Percentiles rank a stretch among this genome's conserved stretches.
These are phyloP conservation scores for Drosophila auraria DNA, from an alignment of 1,140 invertebrate genomes.

Conservation along the genomic window DNA sequence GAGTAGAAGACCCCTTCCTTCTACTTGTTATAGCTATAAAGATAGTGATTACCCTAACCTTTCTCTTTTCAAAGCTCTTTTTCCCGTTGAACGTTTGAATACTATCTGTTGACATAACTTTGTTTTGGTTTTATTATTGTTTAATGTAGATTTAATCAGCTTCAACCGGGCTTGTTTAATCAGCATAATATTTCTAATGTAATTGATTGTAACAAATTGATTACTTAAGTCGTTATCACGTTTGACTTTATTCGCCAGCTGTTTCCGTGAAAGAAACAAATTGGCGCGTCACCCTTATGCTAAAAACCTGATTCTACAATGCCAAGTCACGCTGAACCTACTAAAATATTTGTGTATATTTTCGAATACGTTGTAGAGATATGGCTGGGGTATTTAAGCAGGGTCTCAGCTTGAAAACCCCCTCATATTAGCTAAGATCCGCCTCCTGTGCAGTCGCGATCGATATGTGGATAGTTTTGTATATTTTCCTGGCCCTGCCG, in stretches of 20 bases:
- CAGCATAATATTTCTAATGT: background rate
- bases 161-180: background rate
- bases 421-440: constrained; percentile 18
- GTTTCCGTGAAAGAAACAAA: background rate
- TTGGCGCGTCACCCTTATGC: background rate
- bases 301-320: background rate
- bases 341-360: constrained; percentile 12
- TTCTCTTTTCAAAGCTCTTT: background rate
- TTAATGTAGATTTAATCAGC: background rate
- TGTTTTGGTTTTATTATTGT: background rate
- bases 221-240: no score
- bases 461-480: constrained; percentile 64
- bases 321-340: constrained; percentile 34
- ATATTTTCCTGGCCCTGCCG: constrained; percentile 56
- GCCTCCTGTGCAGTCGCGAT: constrained; percentile 2
- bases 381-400: constrained; percentile 52
- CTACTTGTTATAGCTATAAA: background rate
- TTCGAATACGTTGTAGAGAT: background rate
- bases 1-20: background rate
- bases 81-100: background rate
- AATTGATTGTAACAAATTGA: no score
- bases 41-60: background rate
- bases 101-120: constrained; percentile 11
- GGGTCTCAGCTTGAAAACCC: background rate
- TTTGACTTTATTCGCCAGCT: background rate